These are phyloP conservation scores for Thymelicus sylvestris DNA, from an alignment of 2,888 invertebrate genomes.

Conservation along the genomic window DNA sequence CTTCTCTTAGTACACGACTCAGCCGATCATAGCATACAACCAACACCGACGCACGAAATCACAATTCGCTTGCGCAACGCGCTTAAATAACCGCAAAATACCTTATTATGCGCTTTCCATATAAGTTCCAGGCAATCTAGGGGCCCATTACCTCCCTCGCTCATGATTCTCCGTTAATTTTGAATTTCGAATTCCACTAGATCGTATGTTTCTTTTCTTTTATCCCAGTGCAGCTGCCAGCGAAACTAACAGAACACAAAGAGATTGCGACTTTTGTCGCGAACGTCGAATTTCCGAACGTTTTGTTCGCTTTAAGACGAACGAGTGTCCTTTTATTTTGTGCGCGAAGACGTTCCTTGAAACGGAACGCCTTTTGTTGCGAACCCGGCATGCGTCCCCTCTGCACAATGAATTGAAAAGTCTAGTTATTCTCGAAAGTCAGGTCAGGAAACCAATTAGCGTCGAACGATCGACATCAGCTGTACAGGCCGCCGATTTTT, in stretches of 20 bases:
- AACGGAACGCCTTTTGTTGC: constrained; percentile 74
- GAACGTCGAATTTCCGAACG: constrained; percentile 64
- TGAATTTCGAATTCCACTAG: constrained; percentile 72
- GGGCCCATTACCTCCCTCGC: constrained; percentile 71
- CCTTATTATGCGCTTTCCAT: constrained; percentile 83
- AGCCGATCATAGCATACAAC: constrained; percentile 59
- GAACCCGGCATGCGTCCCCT: constrained; percentile 57
- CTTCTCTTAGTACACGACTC: constrained; percentile 55
- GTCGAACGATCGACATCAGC: constrained; percentile 30
- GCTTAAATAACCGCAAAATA: constrained; percentile 83
- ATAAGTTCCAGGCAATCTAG: constrained; percentile 78
- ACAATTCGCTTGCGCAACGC: constrained; percentile 80
- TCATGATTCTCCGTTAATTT: constrained; percentile 78
- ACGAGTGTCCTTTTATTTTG: constrained; percentile 66
- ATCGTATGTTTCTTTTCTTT: constrained; percentile 74
- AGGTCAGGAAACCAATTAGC: constrained; percentile 67
- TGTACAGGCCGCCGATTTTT: constrained; percentile 45
- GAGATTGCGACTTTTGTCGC: constrained; percentile 78
- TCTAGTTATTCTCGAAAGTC: constrained; percentile 56
- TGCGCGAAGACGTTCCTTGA: constrained; percentile 71
- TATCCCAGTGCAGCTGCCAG: constrained; percentile 74
- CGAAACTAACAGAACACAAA: constrained; percentile 72
- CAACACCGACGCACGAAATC: constrained; percentile 77
- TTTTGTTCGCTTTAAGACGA: constrained; percentile 69
- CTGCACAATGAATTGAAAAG: constrained; percentile 46